Conservation (phyloP, 1,140 invertebrate species). For the Solen grandis region DNA sequence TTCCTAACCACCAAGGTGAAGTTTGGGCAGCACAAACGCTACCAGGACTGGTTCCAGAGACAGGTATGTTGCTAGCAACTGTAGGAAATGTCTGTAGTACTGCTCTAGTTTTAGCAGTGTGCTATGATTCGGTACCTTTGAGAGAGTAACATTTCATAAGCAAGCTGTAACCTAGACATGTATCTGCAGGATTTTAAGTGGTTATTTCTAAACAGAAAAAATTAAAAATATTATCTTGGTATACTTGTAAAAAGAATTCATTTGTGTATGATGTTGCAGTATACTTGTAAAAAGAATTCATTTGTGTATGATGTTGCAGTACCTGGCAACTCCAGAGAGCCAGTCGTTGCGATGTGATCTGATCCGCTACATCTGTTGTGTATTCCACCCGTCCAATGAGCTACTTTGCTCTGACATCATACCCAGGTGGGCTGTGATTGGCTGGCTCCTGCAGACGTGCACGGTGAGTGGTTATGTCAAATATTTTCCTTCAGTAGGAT, state of each 20-base stretch:
- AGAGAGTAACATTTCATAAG: too few species aligned
- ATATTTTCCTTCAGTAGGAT: too few species aligned
- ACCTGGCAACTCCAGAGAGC: slow-evolving; percentile 97
- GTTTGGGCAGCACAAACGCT: slow-evolving; percentile 98
- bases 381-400: slow-evolving; percentile 99
- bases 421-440: slow-evolving; percentile 98
- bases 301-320: slow-evolving; percentile 84
- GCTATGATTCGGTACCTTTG: too few species aligned
- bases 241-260: too few species aligned
- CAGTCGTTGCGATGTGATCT: slow-evolving; percentile 96
- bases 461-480: slow-evolving; percentile 83
- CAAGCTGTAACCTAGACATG: too few species aligned
- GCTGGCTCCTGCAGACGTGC: slow-evolving; percentile 98
- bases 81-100: too few species aligned
- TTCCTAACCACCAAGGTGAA: slow-evolving; percentile 93
- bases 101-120: too few species aligned
- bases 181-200: too few species aligned
- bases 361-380: slow-evolving; percentile 98
- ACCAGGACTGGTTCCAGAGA: slow-evolving; percentile 99
- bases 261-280: slow-evolving; percentile 82
- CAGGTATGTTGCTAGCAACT: slow-evolving; percentile 83
- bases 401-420: slow-evolving; percentile 98
- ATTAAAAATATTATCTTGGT: too few species aligned
- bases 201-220: too few species aligned
- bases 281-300: too few species aligned